Conservation (phyloP, 2,797 vertebrate species). For the Ceryle rudis region DNA sequence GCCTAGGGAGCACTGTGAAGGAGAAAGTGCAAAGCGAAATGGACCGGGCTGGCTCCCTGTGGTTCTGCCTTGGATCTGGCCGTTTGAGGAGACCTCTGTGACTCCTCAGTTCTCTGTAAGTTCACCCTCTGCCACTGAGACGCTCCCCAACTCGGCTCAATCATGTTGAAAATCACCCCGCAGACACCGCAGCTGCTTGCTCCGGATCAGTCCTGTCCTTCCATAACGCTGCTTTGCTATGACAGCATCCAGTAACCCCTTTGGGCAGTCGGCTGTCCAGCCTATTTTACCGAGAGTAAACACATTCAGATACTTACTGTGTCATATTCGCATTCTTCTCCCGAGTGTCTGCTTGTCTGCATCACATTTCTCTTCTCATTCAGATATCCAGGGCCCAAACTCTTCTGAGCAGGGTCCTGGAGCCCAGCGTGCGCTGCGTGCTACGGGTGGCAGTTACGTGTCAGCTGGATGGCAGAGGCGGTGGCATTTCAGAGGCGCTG, state of each 20-base stretch:
- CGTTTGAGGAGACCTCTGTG: background rate
- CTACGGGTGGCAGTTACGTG: background rate
- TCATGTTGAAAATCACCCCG: background rate
- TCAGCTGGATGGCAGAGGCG: background rate
- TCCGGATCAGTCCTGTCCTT: rapidly evolving
- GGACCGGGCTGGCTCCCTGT: background rate
- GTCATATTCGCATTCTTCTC: background rate
- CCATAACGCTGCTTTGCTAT: background rate
- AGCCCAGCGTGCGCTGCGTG: background rate
- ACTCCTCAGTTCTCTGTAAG: background rate
- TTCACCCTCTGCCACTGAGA: background rate
- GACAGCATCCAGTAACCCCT: background rate
- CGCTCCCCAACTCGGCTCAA: background rate
- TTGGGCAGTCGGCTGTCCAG: background rate
- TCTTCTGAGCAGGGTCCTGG: background rate
- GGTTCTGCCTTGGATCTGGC: background rate
- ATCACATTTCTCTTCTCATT: background rate
- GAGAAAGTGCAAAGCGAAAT: background rate
- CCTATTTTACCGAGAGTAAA: background rate
- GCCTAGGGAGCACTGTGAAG: background rate
- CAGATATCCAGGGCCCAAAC: background rate
- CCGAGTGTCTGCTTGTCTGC: background rate
- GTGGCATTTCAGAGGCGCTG: background rate
- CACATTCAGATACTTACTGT: background rate
- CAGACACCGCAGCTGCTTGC: background rate